Percentiles rank a stretch among this genome's conserved stretches.
These are phyloP conservation scores for Dasypogon diadema DNA, from an alignment of 2,888 invertebrate species.

Conservation along the genomic window DNA sequence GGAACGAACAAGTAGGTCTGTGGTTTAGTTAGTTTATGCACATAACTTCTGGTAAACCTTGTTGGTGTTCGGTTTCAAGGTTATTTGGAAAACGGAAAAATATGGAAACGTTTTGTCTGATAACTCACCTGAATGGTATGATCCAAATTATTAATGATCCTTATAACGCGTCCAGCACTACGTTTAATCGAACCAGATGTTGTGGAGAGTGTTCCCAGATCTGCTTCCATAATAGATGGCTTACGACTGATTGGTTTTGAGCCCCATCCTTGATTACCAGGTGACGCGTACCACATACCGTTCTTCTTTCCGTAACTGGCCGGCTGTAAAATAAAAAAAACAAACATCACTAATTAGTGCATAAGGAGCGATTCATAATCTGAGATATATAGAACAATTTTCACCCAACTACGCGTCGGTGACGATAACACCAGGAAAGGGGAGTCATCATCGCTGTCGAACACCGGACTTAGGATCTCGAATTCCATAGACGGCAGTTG, in stretches of 20 bases:
- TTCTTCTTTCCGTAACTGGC: slow-evolving; percentile 93
- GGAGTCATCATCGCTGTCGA: slow-evolving; percentile 76
- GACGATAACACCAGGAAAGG: slow-evolving; percentile 77
- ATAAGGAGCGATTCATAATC: no score
- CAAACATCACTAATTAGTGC: not conserved
- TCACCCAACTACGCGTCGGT: slow-evolving; percentile 74
- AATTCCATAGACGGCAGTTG: not conserved
- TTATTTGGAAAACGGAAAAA: slow-evolving; percentile 34
- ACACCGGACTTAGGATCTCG: slow-evolving; percentile 65
- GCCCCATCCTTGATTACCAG: slow-evolving; percentile 71
- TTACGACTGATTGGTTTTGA: slow-evolving; percentile 83
- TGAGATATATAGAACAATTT: slow-evolving; percentile 45
- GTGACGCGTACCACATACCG: slow-evolving; percentile 85
- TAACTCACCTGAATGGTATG: slow-evolving; percentile 85
- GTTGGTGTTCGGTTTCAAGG: slow-evolving; percentile 34
- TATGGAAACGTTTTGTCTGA: not conserved
- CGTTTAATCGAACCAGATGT: slow-evolving; percentile 76
- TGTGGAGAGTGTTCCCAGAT: slow-evolving; percentile 75
- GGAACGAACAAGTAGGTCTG: not conserved
- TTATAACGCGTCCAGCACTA: slow-evolving; percentile 86
- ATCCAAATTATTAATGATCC: slow-evolving; percentile 94
- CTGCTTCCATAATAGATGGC: slow-evolving; percentile 85
- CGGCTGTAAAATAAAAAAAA: slow-evolving; percentile 77
- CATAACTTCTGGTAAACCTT: not conserved
- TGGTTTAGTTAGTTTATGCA: not conserved